Evolutionary conservation across 2,113 vertebrate species (phyloP), one percentile per base, ranked within the genome.

Genomic region (Castor canadensis): DNA sequence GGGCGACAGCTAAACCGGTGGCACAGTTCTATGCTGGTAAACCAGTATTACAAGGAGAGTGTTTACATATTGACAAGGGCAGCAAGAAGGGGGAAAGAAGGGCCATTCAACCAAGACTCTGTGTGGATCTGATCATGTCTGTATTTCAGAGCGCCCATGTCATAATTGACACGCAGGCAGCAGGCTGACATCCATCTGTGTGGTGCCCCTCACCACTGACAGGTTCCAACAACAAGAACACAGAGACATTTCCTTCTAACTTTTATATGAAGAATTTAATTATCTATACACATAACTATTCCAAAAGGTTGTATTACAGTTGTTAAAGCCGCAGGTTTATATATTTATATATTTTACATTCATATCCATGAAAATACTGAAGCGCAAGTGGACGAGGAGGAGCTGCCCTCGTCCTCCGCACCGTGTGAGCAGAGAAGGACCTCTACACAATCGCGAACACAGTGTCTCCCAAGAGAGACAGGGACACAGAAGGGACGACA

Each of bases 201-300:
- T 30, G 80, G 71, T 32, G 38, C 38, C 77, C 93, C 0, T 73
- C 79, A 79, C 87, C 96, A 76, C 73, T 26, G 87, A 67, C 91
- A 47, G 83, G 77, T 79, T 85, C 91, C 96, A 96, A 97, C 97
- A 98, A 95, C 97, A 97, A 98, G 96, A 98, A 99, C 97, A 99
- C 98, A 99, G 97, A 98, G 98, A 98, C 98, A 95, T 97, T 97
- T 84, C 97, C 93, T 32, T 98, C 98, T 98, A 98, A 98, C 98
- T 98, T 99, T 99, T 98, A 97, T 98, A 99, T 92, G 96, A 98
- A 99, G 98, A 98, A 98, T 99, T 99, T 99, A 99, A 99, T 99
- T 98, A 98, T 98, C 99, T 99, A 99, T 98, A 99, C 98, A 99
- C 32, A 98, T 98, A 98, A 98, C 99, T 99, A 98, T 97, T 97